These are phyloP conservation scores for Megalops atlanticus DNA, from an alignment of 2,113 vertebrate species.

Conservation along the genomic window DNA sequence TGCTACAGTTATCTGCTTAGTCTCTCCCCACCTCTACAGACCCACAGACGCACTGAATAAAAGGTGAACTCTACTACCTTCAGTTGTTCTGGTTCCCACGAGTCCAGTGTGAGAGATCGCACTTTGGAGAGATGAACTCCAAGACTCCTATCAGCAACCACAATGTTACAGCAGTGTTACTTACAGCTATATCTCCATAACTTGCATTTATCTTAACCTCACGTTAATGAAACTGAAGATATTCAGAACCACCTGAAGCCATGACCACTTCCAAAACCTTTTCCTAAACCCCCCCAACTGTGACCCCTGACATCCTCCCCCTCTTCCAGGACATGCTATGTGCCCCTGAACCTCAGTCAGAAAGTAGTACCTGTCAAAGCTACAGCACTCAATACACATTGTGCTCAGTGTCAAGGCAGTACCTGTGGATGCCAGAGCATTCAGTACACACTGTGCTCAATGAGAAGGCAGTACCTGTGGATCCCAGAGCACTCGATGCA, in stretches of 20 bases:
- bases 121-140: slow-evolving; percentile 76
- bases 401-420: not conserved
- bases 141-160: slow-evolving; percentile 63
- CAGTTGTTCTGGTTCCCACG: slow-evolving; percentile 74
- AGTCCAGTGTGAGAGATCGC: slow-evolving; percentile 76
- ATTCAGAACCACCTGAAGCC: not conserved
- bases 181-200: not conserved
- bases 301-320: not conserved
- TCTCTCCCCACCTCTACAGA: no score
- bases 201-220: not conserved
- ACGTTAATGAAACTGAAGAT: not conserved
- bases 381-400: slow-evolving; percentile 25
- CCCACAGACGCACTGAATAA: not conserved
- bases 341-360: not conserved
- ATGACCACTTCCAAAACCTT: not conserved
- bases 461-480: slow-evolving; percentile 61
- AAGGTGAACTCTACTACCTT: slow-evolving; percentile 57
- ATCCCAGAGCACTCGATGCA: slow-evolving; percentile 77
- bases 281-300: not conserved
- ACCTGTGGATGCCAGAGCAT: slow-evolving; percentile 31
- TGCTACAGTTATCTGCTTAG: no score
- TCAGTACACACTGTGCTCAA: slow-evolving; percentile 2
- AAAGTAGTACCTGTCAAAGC: slow-evolving; percentile 14
- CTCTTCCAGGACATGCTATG: not conserved
- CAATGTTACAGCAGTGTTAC: not conserved